phyloP scores from a whole-genome alignment of 1,140 invertebrate genomes.

The Rhizoglyphus robini region DNA sequence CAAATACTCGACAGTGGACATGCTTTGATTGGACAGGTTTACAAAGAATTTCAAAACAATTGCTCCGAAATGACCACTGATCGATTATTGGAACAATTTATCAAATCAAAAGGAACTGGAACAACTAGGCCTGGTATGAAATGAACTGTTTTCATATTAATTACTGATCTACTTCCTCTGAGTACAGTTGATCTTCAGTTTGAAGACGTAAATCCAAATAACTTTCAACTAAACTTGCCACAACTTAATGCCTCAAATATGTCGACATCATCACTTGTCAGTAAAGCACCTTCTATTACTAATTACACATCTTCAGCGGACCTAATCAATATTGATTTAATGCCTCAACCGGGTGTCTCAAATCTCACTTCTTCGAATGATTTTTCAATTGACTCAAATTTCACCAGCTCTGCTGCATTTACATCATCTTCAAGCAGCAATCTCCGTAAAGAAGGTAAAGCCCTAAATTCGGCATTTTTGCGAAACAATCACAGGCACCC shows the following conservation, averaged over 20 bases:
- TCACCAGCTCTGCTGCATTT: background rate
- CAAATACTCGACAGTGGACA: constrained; percentile 75
- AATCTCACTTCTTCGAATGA: background rate
- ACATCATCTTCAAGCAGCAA: background rate
- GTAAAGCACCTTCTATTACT: background rate
- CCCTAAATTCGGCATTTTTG: background rate
- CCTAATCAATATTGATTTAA: background rate
- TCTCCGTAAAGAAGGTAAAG: constrained; percentile 7
- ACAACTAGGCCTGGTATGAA: constrained; percentile 67
- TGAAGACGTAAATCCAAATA: constrained; percentile 6
- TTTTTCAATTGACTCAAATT: background rate
- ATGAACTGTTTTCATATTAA: background rate
- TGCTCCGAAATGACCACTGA: constrained; percentile 81
- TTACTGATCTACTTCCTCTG: background rate
- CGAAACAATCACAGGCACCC: background rate
- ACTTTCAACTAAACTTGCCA: constrained; percentile 2
- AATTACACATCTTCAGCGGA: background rate
- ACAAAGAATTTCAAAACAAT: constrained; percentile 74
- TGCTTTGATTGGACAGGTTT: constrained; percentile 69
- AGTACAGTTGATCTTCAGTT: background rate
- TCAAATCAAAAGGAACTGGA: constrained; percentile 75
- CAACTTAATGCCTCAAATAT: background rate
- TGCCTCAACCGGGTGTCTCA: background rate
- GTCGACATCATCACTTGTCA: background rate
- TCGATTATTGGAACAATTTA: constrained; percentile 75